Percentiles rank a stretch among this genome's conserved stretches.
Evolutionary conservation across 2,888 invertebrate genomes (phyloP).

Genomic region (Patella pellucida): DNA sequence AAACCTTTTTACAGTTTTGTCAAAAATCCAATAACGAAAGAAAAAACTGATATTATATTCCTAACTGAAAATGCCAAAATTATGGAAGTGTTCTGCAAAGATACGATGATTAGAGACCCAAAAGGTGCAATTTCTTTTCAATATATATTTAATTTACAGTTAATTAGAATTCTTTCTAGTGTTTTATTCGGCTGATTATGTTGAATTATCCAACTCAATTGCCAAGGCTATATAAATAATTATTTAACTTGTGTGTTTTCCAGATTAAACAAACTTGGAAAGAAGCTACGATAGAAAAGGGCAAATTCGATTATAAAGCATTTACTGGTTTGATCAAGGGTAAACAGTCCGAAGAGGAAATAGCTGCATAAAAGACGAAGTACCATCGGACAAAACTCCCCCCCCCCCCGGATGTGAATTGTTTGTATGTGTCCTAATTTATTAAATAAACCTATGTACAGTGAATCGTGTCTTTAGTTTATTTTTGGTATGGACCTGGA

Average conservation of each 20-base stretch:
- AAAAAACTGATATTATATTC: no score
- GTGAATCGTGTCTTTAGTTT: slow-evolving; percentile 11
- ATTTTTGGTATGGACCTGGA: no score
- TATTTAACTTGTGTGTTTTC: not conserved
- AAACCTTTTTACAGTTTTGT: no score
- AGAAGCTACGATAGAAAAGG: slow-evolving; percentile 18
- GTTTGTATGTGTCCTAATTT: slow-evolving; percentile 33
- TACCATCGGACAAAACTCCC: not conserved
- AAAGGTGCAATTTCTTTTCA: no score
- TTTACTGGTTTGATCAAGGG: slow-evolving; percentile 19
- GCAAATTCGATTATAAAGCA: slow-evolving; percentile 16
- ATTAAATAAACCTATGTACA: slow-evolving; percentile 33
- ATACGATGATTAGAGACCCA: no score
- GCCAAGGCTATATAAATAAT: not conserved
- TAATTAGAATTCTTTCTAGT: no score
- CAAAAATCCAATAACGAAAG: no score
- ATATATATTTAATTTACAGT: no score
- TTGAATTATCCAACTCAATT: no score
- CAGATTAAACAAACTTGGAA: slow-evolving; percentile 24
- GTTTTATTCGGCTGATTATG: no score
- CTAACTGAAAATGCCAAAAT: no score
- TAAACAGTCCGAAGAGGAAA: slow-evolving; percentile 16
- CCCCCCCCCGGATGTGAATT: slow-evolving; percentile 34
- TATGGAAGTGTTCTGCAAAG: no score
- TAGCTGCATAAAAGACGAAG: not conserved